phyloP scores from a whole-genome alignment of 2,113 vertebrate species.

The Miniopterus natalensis region DNA sequence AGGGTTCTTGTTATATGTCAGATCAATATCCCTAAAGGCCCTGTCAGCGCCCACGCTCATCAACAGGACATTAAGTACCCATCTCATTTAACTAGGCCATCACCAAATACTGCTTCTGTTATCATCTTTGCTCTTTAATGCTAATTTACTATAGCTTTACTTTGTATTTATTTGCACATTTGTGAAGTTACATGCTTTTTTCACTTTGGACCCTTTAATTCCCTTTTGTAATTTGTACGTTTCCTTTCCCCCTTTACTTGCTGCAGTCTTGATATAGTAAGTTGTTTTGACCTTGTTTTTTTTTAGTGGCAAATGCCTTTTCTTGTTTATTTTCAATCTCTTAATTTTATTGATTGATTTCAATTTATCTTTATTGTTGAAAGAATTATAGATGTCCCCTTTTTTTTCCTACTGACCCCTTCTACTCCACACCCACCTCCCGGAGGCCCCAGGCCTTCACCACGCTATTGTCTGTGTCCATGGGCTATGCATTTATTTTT shows the following conservation, averaged over 20 bases:
- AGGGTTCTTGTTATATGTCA: not conserved
- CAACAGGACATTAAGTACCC: not conserved
- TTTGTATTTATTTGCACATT: not conserved
- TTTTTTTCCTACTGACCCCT: too few species aligned
- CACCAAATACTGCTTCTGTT: not conserved
- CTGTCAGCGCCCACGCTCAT: not conserved
- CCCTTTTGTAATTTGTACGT: not conserved
- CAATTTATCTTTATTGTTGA: too few species aligned
- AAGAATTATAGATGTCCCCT: too few species aligned
- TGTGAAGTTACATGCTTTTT: not conserved
- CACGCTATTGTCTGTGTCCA: too few species aligned
- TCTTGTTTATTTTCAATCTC: not conserved
- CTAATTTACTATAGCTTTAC: not conserved
- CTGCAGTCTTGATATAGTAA: not conserved
- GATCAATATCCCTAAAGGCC: not conserved
- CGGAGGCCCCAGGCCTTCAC: too few species aligned
- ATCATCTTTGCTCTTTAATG: not conserved
- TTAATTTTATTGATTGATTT: not conserved
- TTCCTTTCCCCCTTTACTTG: not conserved
- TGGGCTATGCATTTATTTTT: not conserved
- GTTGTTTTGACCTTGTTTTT: not conserved
- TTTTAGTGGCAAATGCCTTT: constrained; percentile 20
- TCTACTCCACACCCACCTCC: too few species aligned
- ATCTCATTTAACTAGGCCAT: not conserved
- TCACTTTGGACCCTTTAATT: not conserved